Conservation (phyloP, 2,888 invertebrate species). For the Trilocha varians region DNA sequence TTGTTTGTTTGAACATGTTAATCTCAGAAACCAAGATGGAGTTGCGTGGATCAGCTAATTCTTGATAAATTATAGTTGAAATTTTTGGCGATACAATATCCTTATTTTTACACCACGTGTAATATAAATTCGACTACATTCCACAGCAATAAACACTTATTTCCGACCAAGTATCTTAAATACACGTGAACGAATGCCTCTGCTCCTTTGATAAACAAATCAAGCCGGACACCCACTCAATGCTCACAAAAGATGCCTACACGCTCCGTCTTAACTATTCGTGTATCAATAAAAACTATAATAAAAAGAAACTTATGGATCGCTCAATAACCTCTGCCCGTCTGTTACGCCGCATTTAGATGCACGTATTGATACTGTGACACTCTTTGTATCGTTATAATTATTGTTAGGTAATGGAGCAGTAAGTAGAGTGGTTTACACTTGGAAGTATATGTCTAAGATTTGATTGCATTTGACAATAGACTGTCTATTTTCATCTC, state of each 20-base stretch:
- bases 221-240: conserved; percentile 5
- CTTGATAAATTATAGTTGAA: too few relatives aligned
- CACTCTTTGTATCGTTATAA: conserved; percentile 53
- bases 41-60: too few relatives aligned
- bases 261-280: conserved; percentile 5
- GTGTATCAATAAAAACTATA: conserved; percentile 5
- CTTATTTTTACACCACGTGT: too few relatives aligned
- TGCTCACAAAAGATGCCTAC: conserved; percentile 1
- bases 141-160: too few relatives aligned
- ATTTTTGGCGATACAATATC: too few relatives aligned
- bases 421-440: conserved; percentile 19
- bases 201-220: conserved; percentile 4
- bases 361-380: conserved; percentile 47
- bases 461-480: too few relatives aligned
- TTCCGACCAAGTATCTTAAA: not conserved
- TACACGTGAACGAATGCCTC: not conserved
- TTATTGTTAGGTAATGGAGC: conserved; percentile 34
- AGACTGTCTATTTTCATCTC: too few relatives aligned
- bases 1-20: too few relatives aligned
- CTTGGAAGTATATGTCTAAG: not conserved
- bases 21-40: too few relatives aligned
- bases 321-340: conserved; percentile 46
- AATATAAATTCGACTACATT: not conserved
- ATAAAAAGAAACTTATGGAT: conserved; percentile 23
- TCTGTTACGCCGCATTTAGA: conserved; percentile 46